Conservation (phyloP, 2,113 vertebrate genomes). For the Mesocricetus auratus region DNA sequence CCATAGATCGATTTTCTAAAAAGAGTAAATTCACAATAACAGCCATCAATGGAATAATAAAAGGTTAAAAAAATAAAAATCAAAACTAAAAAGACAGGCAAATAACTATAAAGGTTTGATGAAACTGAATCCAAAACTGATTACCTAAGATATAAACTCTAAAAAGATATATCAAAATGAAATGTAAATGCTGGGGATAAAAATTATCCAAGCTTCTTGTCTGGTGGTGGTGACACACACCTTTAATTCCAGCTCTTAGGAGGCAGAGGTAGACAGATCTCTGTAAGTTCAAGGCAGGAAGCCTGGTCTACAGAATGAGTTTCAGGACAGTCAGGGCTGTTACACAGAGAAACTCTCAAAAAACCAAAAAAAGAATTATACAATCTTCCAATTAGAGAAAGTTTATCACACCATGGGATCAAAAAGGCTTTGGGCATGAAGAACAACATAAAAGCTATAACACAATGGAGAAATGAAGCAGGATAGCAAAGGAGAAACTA, state of each 20-base stretch:
- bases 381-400: not conserved
- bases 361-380: not conserved
- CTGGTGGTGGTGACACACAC: too few relatives aligned
- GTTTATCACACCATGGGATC: not conserved
- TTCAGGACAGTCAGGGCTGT: too few relatives aligned
- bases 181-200: not conserved
- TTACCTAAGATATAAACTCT: slow-evolving; percentile 16
- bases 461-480: not conserved
- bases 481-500: not conserved
- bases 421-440: not conserved
- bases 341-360: too few relatives aligned
- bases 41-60: slow-evolving; percentile 28
- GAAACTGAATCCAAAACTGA: slow-evolving; percentile 41
- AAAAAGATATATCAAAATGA: not conserved
- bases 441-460: not conserved
- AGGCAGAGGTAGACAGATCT: too few relatives aligned
- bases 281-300: too few relatives aligned
- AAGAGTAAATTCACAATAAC: slow-evolving; percentile 25
- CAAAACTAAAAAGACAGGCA: not conserved
- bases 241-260: too few relatives aligned
- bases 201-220: not conserved
- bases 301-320: too few relatives aligned
- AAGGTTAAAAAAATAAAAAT: not conserved
- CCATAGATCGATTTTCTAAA: slow-evolving; percentile 10
- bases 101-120: slow-evolving; percentile 22